Evolutionary conservation across 2,888 invertebrate species (phyloP).

Genomic region (Nomada flava): DNA sequence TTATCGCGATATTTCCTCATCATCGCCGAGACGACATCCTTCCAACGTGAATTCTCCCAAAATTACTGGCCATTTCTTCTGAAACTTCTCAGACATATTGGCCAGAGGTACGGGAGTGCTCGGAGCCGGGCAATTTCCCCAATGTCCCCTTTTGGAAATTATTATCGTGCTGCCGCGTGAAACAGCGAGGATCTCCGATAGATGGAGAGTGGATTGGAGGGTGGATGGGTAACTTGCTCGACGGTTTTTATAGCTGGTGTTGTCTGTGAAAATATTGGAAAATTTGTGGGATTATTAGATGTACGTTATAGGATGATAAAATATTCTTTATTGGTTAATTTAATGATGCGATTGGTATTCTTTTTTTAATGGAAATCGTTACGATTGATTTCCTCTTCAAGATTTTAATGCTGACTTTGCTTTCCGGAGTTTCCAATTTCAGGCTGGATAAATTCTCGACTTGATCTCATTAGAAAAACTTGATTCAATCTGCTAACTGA

Average conservation of each 20-base stretch:
- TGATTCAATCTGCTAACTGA: no score
- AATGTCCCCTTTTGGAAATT: constrained; percentile 28
- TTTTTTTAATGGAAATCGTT: no score
- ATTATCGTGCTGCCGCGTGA: not conserved
- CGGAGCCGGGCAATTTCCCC: constrained; percentile 16
- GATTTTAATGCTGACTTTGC: no score
- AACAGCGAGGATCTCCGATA: no score
- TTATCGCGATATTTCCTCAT: constrained; percentile 48
- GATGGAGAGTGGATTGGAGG: not conserved
- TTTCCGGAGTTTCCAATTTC: no score
- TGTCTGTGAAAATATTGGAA: no score
- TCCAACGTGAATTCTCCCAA: constrained; percentile 1
- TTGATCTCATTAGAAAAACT: not conserved
- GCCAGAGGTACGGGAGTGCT: not conserved
- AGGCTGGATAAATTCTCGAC: not conserved
- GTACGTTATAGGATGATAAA: no score
- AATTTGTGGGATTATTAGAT: no score
- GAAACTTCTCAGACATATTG: constrained; percentile 19
- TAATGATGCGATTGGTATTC: no score
- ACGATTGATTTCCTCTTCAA: no score
- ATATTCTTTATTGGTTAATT: no score
- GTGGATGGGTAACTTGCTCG: not conserved
- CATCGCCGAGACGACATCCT: not conserved
- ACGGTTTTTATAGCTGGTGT: not conserved
- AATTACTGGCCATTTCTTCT: constrained; percentile 41